These are phyloP conservation scores for Idaea biselata DNA, from an alignment of 2,888 invertebrate genomes.

Conservation along the genomic window DNA sequence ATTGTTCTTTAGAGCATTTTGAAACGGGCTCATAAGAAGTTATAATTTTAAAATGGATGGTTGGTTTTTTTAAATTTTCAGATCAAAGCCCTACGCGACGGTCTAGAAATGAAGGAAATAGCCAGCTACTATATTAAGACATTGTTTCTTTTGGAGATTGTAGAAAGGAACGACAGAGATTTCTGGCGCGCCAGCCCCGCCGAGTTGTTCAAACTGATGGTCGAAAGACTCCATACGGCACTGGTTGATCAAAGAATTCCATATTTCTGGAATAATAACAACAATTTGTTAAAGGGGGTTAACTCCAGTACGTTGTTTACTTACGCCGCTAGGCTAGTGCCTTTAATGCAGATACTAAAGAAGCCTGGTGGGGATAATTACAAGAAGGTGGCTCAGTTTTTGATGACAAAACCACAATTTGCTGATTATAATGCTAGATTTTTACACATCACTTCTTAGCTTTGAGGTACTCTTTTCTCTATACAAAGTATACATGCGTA, in stretches of 20 bases:
- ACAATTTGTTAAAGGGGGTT: slow-evolving; percentile 63
- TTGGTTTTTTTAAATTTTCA: slow-evolving; percentile 30
- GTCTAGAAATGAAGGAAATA: slow-evolving; percentile 59
- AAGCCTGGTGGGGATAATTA: slow-evolving; percentile 34
- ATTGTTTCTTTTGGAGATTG: slow-evolving; percentile 65
- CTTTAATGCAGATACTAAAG: slow-evolving; percentile 42
- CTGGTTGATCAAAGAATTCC: slow-evolving; percentile 47
- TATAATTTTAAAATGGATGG: no score
- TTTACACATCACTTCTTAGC: slow-evolving; percentile 30
- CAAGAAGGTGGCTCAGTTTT: slow-evolving; percentile 49
- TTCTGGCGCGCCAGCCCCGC: slow-evolving; percentile 54
- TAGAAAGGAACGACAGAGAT: slow-evolving; percentile 34
- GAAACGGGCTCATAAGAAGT: no score
- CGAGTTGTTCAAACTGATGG: slow-evolving; percentile 59
- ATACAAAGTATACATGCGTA: no score
- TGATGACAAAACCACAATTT: slow-evolving; percentile 48
- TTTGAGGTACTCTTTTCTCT: no score
- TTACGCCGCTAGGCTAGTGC: slow-evolving; percentile 45
- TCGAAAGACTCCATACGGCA: slow-evolving; percentile 54
- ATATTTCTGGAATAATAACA: slow-evolving; percentile 72
- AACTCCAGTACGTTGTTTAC: slow-evolving; percentile 27
- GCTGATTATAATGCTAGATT: slow-evolving; percentile 39
- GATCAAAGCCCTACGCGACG: slow-evolving; percentile 77
- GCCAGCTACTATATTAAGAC: slow-evolving; percentile 82
- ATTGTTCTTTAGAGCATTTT: no score